Percentiles rank a stretch among this genome's conserved stretches.
phyloP scores from a whole-genome alignment of 1,140 invertebrate species.

The Lysiphlebus fabarum region DNA sequence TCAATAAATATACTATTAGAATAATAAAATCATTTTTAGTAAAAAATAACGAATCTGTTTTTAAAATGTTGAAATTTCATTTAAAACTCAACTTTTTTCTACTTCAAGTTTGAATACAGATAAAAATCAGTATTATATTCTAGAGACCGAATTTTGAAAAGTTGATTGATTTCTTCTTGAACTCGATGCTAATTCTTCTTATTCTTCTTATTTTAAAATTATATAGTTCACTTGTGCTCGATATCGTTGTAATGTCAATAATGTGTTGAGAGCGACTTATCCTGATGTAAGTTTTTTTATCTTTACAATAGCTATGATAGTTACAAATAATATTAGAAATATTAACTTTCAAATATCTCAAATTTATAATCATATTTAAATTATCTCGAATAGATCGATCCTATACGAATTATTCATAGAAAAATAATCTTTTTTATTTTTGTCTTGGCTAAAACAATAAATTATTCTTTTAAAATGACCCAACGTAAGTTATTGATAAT shows the following conservation, averaged over 20 bases:
- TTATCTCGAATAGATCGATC: too few species aligned
- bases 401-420: too few species aligned
- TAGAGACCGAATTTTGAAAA: conserved; percentile 46
- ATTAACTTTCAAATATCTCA: too few species aligned
- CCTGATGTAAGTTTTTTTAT: conserved; percentile 65
- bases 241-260: conserved; percentile 47
- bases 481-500: too few species aligned
- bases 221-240: conserved; percentile 54
- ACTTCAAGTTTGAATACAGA: conserved; percentile 45
- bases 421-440: conserved; percentile 63
- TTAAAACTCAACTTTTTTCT: conserved; percentile 18
- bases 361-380: too few species aligned
- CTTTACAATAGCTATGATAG: conserved; percentile 60
- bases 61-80: not conserved
- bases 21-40: conserved; percentile 27
- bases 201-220: conserved; percentile 50
- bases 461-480: too few species aligned
- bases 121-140: conserved; percentile 45
- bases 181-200: conserved; percentile 57
- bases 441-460: conserved; percentile 57
- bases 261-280: conserved; percentile 54
- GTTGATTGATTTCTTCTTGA: conserved; percentile 46
- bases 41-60: conserved; percentile 24
- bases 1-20: not conserved
- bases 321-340: conserved; percentile 63